Conservation (phyloP, 2,797 vertebrate species). For the Lophius americanus region DNA sequence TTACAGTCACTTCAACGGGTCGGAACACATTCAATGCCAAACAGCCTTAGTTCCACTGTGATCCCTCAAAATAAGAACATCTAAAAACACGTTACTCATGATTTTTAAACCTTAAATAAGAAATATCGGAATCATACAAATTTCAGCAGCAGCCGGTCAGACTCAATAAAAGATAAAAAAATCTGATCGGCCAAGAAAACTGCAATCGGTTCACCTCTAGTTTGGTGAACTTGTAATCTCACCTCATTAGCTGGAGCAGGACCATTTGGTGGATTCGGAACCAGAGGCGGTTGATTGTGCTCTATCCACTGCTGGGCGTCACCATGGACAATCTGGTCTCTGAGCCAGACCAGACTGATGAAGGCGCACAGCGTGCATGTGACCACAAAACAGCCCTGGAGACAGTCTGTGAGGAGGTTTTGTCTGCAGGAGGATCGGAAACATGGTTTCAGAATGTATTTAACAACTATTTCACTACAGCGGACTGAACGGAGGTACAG, state of each 20-base stretch:
- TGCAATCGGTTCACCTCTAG: too few relatives aligned
- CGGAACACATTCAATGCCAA: too few relatives aligned
- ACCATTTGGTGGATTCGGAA: constrained; percentile 84
- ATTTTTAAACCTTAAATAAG: background rate
- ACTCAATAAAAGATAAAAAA: too few relatives aligned
- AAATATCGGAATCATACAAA: too few relatives aligned
- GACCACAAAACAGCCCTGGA: constrained; percentile 98
- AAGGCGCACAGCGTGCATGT: constrained; percentile 96
- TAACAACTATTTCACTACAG: background rate
- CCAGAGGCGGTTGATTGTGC: constrained; percentile 86
- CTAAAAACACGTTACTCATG: too few relatives aligned
- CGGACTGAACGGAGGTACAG: background rate
- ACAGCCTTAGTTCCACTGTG: too few relatives aligned
- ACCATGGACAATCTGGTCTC: constrained; percentile 96
- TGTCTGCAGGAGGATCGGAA: constrained; percentile 81
- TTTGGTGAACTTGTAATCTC: constrained; percentile 12
- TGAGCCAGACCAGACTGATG: constrained; percentile 97
- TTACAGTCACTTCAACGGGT: too few relatives aligned
- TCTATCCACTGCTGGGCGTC: constrained; percentile 96
- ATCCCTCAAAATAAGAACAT: too few relatives aligned
- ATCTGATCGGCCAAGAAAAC: too few relatives aligned
- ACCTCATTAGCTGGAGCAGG: constrained; percentile 89
- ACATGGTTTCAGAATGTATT: background rate
- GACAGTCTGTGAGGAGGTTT: constrained; percentile 94
- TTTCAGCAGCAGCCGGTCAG: too few relatives aligned